Percentiles rank a stretch among this genome's conserved stretches.
Conservation (phyloP, 1,140 invertebrate species). For the Halictus rubicundus region DNA sequence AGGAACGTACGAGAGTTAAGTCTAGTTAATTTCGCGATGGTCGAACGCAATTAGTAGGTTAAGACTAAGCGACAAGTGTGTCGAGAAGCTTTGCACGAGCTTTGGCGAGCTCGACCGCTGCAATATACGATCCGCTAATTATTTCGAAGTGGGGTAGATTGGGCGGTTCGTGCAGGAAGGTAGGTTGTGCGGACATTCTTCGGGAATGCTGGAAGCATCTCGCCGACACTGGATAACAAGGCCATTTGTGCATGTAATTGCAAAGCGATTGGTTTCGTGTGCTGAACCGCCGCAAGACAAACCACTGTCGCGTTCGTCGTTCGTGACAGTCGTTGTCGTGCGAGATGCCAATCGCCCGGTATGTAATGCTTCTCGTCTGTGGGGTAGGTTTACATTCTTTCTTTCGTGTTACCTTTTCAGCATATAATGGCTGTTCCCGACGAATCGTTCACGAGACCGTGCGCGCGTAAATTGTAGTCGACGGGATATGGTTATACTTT, state of each 20-base stretch:
- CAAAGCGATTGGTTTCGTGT: constrained; percentile 6
- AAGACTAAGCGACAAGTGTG: too few species aligned
- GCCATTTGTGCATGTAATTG: constrained; percentile 30
- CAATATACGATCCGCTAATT: too few species aligned
- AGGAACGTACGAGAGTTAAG: too few species aligned
- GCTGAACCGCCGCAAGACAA: constrained; percentile 5
- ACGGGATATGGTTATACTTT: not conserved
- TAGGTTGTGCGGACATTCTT: not conserved
- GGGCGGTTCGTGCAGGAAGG: too few species aligned
- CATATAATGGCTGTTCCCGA: not conserved
- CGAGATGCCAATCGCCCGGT: constrained; percentile 25
- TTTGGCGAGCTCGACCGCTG: too few species aligned
- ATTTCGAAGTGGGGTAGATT: too few species aligned
- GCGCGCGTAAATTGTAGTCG: not conserved
- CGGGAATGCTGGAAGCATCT: not conserved
- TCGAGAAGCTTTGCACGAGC: too few species aligned
- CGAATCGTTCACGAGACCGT: too few species aligned
- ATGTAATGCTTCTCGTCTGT: not conserved
- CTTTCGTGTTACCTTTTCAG: not conserved
- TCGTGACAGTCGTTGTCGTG: constrained; percentile 23
- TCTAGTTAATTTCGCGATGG: too few species aligned
- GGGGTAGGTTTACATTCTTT: not conserved
- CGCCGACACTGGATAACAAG: constrained; percentile 7
- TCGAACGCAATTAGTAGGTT: too few species aligned
- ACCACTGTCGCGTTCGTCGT: constrained; percentile 32